Percentiles rank a stretch among this genome's conserved stretches.
phyloP scores from a whole-genome alignment of 2,888 invertebrate genomes.

The Spatulosminthurus flaviceps region DNA sequence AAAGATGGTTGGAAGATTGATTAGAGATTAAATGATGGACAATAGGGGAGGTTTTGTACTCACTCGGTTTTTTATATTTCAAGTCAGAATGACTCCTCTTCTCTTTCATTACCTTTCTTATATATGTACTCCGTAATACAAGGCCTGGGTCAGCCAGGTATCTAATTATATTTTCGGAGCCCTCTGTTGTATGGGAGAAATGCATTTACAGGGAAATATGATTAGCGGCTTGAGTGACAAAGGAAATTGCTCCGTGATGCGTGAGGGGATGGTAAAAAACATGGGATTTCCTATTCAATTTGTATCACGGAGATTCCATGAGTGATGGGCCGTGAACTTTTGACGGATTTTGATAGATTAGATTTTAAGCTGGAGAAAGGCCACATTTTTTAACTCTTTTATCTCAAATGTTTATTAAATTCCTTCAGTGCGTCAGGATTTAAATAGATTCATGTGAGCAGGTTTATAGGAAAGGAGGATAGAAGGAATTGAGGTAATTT shows the following conservation, averaged over 20 bases:
- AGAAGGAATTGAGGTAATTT: too few species aligned
- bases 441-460: too few species aligned
- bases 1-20: conserved; percentile 41
- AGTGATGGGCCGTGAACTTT: conserved; percentile 13
- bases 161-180: conserved; percentile 36
- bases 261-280: background rate
- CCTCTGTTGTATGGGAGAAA: background rate
- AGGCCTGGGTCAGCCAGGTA: conserved; percentile 16
- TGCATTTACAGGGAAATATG: conserved; percentile 8
- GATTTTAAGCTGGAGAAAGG: conserved; percentile 1
- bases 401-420: background rate
- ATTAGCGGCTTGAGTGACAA: background rate
- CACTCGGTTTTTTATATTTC: conserved; percentile 18
- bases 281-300: conserved; percentile 1
- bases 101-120: background rate
- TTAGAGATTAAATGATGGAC: conserved; percentile 44
- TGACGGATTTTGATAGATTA: conserved; percentile 7
- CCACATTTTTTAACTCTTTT: background rate
- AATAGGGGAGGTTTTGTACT: conserved; percentile 40
- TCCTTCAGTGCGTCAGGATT: background rate
- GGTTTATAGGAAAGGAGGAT: too few species aligned
- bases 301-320: background rate
- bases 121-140: background rate
- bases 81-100: background rate
- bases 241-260: conserved; percentile 22